Conservation (phyloP, 2,797 vertebrate species). For the Sebastes aleutianus region DNA sequence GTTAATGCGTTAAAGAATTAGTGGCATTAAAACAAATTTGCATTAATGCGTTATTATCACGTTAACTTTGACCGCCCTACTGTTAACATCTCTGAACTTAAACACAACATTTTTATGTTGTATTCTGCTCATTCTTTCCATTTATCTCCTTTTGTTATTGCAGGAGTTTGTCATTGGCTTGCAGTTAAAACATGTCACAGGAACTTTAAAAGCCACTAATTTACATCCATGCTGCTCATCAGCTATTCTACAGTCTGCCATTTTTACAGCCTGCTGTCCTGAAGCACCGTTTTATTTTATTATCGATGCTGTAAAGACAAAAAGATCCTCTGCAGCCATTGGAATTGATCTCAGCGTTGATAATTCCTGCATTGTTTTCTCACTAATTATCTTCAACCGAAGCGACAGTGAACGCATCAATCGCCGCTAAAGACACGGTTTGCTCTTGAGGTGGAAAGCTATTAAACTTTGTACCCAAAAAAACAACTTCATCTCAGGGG, state of each 20-base stretch:
- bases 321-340: slow-evolving; percentile 30
- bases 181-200: slow-evolving; percentile 18
- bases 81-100: neutral
- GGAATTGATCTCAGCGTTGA: slow-evolving; percentile 51
- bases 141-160: slow-evolving; percentile 1
- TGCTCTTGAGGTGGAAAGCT: slow-evolving; percentile 37
- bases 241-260: neutral
- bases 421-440: slow-evolving; percentile 20
- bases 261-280: slow-evolving; percentile 28
- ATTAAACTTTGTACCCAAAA: slow-evolving; percentile 28
- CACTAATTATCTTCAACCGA: slow-evolving; percentile 48
- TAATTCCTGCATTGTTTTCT: slow-evolving; percentile 42
- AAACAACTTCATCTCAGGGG: slow-evolving; percentile 23
- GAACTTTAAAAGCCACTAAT: slow-evolving; percentile 15
- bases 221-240: slow-evolving; percentile 20
- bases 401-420: slow-evolving; percentile 48
- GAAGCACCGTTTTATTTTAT: slow-evolving; percentile 28
- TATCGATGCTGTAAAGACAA: slow-evolving; percentile 13
- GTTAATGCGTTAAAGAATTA: too few species aligned
- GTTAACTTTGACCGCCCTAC: too few species aligned
- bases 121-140: neutral
- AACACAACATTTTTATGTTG: neutral
- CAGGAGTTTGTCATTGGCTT: neutral
- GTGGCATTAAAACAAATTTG: too few species aligned
- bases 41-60: too few species aligned